phyloP scores from a whole-genome alignment of 2,797 vertebrate species.

The Eospalax fontanierii region DNA sequence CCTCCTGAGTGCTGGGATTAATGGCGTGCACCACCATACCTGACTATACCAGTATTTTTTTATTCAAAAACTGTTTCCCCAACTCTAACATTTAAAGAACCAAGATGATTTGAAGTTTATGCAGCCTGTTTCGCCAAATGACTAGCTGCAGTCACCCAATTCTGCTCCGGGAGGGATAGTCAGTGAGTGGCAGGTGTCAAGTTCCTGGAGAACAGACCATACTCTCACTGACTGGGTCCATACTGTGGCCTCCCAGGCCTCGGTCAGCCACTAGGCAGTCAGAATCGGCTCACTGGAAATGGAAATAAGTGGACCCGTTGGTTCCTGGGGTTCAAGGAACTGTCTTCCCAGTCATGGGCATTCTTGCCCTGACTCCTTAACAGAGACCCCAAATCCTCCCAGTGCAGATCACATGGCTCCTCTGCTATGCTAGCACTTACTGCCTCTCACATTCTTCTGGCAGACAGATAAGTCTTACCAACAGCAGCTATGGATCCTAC shows the following conservation, averaged over 20 bases:
- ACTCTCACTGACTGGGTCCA: background rate
- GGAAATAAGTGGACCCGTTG: background rate
- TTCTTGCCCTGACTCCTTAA: background rate
- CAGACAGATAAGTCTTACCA: background rate
- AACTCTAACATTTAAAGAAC: conserved; percentile 17
- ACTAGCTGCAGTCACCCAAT: background rate
- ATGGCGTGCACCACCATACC: too few relatives aligned
- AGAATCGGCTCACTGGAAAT: background rate
- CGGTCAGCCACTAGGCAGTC: background rate
- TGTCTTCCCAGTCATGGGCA: too few relatives aligned
- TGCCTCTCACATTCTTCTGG: too few relatives aligned
- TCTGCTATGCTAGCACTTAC: too few relatives aligned
- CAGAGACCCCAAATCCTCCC: background rate
- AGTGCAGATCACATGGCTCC: background rate
- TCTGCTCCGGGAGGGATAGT: background rate
- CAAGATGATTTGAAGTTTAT: background rate
- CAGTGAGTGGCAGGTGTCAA: accelerated
- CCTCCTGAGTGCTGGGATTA: too few relatives aligned
- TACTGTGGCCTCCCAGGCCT: background rate
- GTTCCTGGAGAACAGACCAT: background rate
- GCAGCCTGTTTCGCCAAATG: background rate
- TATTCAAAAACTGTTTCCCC: background rate
- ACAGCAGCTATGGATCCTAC: background rate
- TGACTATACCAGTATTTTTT: background rate
- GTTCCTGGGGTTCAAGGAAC: background rate